Evolutionary conservation across 2,797 vertebrate genomes (phyloP).

Genomic region (Leuciscus waleckii): DNA sequence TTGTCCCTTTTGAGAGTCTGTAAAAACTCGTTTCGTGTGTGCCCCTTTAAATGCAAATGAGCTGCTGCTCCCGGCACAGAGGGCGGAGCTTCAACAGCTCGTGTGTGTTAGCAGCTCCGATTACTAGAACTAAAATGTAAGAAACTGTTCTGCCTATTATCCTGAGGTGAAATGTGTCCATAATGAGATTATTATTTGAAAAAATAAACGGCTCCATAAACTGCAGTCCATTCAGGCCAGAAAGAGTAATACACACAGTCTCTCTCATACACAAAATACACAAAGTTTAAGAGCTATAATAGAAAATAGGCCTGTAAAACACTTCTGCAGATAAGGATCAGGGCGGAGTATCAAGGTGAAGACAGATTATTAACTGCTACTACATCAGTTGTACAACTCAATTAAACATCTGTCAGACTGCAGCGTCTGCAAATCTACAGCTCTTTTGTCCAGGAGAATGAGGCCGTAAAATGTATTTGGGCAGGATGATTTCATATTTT

Average conservation of each 20-base stretch:
- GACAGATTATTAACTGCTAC: slow-evolving; percentile 40
- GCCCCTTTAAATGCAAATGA: too few relatives aligned
- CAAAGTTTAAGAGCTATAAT: slow-evolving; percentile 9
- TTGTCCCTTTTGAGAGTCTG: too few relatives aligned
- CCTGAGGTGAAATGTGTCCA: slow-evolving; percentile 26
- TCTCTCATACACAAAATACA: slow-evolving; percentile 3
- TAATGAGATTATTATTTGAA: slow-evolving; percentile 17
- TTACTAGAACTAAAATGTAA: too few relatives aligned
- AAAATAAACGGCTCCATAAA: slow-evolving; percentile 32
- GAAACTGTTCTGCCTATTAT: not conserved
- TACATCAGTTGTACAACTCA: slow-evolving; percentile 22
- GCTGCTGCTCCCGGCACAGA: too few relatives aligned
- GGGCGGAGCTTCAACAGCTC: too few relatives aligned
- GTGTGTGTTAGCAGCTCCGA: too few relatives aligned
- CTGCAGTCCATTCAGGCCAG: slow-evolving; percentile 22
- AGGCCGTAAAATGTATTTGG: not conserved
- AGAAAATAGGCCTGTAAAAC: slow-evolving; percentile 18
- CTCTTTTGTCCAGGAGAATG: slow-evolving; percentile 21
- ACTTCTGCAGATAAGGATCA: slow-evolving; percentile 22
- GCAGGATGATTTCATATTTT: slow-evolving; percentile 12
- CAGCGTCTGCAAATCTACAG: slow-evolving; percentile 4
- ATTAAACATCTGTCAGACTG: slow-evolving; percentile 47
- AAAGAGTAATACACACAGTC: not conserved
- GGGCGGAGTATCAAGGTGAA: slow-evolving; percentile 27
- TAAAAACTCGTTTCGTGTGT: too few relatives aligned